Percentiles rank a stretch among this genome's conserved stretches.
These are phyloP conservation scores for Lepidiolamprologus cunningtoni DNA, from an alignment of 2,113 vertebrate species.

Conservation along the genomic window DNA sequence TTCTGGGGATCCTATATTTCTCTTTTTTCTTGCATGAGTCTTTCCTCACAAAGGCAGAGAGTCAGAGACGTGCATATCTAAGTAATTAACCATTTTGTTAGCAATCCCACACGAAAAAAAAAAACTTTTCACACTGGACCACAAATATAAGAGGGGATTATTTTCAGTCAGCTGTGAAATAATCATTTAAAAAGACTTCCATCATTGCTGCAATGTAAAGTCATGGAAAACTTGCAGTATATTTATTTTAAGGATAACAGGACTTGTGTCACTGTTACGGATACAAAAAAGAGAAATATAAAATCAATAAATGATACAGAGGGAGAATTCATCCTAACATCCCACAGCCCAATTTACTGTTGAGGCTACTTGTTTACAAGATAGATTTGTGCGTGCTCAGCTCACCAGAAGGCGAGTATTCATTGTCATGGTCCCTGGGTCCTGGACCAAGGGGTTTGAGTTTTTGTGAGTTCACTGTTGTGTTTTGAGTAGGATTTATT, in stretches of 20 bases:
- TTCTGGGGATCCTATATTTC: conserved; percentile 57
- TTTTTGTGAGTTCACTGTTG: not conserved
- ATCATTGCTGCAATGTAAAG: not conserved
- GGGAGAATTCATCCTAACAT: not conserved
- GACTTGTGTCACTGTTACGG: not conserved
- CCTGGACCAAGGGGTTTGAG: not conserved
- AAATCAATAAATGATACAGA: not conserved
- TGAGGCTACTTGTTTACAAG: not conserved
- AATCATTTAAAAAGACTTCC: not conserved
- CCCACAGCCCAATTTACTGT: not conserved
- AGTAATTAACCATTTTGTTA: conserved; percentile 60
- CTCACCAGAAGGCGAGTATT: not conserved
- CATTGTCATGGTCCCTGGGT: not conserved
- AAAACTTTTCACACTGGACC: conserved; percentile 1
- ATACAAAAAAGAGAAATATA: not conserved
- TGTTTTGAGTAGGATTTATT: not conserved
- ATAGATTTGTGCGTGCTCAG: not conserved
- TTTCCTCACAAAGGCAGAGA: conserved; percentile 31
- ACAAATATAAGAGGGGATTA: conserved; percentile 18
- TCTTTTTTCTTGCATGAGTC: conserved; percentile 33
- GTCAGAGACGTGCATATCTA: conserved; percentile 45
- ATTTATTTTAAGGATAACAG: not conserved
- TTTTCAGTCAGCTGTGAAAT: conserved; percentile 2
- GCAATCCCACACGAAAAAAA: conserved; percentile 3
- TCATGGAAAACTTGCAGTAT: not conserved